A percentile compares a stretch with the other conserved stretches of the same genome.
phyloP scores from a whole-genome alignment of 2,113 vertebrate genomes.

The Gobio gobio region DNA sequence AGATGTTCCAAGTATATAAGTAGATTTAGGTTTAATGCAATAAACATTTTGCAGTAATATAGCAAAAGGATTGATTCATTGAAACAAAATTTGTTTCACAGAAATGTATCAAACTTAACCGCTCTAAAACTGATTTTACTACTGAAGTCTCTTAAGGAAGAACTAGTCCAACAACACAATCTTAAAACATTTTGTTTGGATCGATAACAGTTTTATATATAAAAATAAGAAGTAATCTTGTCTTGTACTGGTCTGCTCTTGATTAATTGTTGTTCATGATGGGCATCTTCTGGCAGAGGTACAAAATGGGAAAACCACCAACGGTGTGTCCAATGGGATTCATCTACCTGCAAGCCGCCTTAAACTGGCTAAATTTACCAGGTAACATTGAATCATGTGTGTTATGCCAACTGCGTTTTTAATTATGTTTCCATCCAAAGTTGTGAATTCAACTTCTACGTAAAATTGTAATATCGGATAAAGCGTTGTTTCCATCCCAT shows the following conservation, averaged over 20 bases:
- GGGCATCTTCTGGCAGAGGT: slow-evolving; percentile 75
- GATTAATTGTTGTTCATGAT: neutral
- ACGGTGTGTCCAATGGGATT: slow-evolving; percentile 89
- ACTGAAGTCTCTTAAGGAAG: neutral
- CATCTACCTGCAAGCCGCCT: slow-evolving; percentile 89
- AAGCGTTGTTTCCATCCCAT: no score
- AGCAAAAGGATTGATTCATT: neutral
- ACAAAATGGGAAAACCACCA: slow-evolving; percentile 93
- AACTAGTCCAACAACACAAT: no score
- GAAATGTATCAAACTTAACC: neutral
- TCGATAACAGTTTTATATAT: no score
- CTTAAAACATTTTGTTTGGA: no score
- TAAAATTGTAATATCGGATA: no score
- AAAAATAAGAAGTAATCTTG: no score
- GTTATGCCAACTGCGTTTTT: neutral
- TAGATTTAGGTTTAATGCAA: neutral
- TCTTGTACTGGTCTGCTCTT: neutral
- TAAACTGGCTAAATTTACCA: slow-evolving; percentile 74
- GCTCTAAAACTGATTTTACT: neutral
- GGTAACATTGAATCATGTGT: slow-evolving; percentile 26
- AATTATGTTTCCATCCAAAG: no score
- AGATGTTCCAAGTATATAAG: neutral
- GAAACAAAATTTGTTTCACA: neutral
- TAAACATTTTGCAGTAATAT: neutral
- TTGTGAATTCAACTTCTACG: no score